Evolutionary conservation across 2,113 vertebrate species (phyloP).

Genomic region (Mustelus asterias): DNA sequence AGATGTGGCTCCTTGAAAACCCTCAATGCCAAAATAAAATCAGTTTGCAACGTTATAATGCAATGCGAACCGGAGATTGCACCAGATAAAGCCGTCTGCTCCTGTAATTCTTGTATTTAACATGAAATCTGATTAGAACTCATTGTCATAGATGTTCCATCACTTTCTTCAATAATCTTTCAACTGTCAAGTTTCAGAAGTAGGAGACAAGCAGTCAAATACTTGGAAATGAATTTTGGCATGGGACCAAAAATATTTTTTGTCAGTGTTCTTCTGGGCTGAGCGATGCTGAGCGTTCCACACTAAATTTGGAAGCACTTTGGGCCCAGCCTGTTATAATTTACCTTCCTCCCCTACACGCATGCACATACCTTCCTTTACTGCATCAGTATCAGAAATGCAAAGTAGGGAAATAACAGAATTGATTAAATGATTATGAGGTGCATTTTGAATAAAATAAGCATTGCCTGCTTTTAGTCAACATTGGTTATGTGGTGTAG

Average conservation of each 20-base stretch:
- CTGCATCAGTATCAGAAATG: background rate
- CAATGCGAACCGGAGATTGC: background rate
- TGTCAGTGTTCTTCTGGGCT: background rate
- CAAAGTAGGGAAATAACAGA: background rate
- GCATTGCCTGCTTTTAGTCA: background rate
- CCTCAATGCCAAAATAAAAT: background rate
- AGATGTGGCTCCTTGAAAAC: background rate
- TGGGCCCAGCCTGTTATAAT: background rate
- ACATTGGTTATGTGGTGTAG: background rate
- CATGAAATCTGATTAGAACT: background rate
- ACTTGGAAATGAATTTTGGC: background rate
- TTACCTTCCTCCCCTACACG: background rate
- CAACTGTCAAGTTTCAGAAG: background rate
- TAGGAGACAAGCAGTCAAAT: background rate
- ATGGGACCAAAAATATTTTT: background rate
- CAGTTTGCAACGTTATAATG: background rate
- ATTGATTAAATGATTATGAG: background rate
- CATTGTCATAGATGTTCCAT: background rate
- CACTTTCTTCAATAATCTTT: constrained; percentile 19
- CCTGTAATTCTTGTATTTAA: background rate
- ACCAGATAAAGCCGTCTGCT: background rate
- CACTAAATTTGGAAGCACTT: background rate
- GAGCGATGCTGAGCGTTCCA: background rate
- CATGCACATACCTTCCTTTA: background rate
- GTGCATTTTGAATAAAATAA: background rate